Base-by-base conservation (phyloP, 2,113 vertebrate species). In the Daphoenositta chrysoptera region DNA sequence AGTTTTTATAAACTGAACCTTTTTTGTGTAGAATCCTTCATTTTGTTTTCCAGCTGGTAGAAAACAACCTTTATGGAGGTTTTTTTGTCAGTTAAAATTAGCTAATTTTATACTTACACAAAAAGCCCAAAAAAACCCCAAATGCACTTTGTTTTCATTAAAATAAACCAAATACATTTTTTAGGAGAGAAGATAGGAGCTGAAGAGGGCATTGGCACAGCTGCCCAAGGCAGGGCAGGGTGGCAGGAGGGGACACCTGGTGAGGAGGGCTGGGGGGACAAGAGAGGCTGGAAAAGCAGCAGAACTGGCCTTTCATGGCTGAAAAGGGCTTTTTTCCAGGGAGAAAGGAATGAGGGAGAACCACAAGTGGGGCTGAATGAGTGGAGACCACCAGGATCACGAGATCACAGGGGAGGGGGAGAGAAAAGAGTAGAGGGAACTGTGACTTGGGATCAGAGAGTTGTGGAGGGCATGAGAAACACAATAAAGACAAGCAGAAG, bases 11-110 rank as follows among this genome's bases (percentile, higher is more conserved):
- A 87, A 60, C 18, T 3, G 11, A 69, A 60, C 13, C 44, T 50
- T 9, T 65, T 84, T 47, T 24, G 9, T 50, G 28, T 63, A 35
- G n/a, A 77, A 89, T 54, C 16, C 28, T 83, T 88, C n/a, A 5
- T 27, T 28, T 79, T 63, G 5, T 77, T 53, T 83, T 69, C 30
- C 48, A 65, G 7, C 9, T 60, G 22, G 28, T 70, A 90, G 20
- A 77, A 90, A 84, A 13, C 1, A 1, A 54, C 37, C 7, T 72
- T 33, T 28, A 33, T n/a, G 8, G 24, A 10, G 27, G 2, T 0
- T 4, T 24, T 87, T 81, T 53, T 37, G 28, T 35, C 21, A 57
- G 58, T 39, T 89, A 44, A 89, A 72, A 81, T 51, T 13, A 91
- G 11, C 8, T 91, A 13, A 40, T 69, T 56, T 35, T 13, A 17